Base-by-base conservation (phyloP, 2,888 invertebrate genomes). In the Drosophila lutescens region DNA sequence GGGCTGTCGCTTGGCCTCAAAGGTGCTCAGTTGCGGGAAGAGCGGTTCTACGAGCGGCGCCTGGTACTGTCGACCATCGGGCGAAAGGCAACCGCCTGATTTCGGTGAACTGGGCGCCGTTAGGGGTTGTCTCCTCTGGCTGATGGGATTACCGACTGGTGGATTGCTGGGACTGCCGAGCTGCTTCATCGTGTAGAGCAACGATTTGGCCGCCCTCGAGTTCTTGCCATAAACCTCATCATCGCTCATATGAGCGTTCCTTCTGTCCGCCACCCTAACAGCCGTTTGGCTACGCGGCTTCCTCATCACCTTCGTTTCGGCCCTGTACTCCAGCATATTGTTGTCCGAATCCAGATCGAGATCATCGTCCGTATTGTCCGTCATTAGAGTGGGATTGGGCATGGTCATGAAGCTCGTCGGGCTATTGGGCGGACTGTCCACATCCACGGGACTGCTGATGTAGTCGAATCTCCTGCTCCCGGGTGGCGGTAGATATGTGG, bases 261-360 rank as follows among this genome's bases (percentile, higher is more conserved):
- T 86, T 3, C 90, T 81, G 0, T 78, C 84, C 2, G 89, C 88
- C 8, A 92, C 93, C 17, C 95, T 94, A 15, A 95, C 95, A 38
- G 96, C 96, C 75, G 95, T 94, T 86, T 96, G 96, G 66, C 94
- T 93, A 67, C 95, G 94, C 0, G 96, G 96, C 0, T 95, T 96
- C 54, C 94, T 93, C 96, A 96, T 96, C n/a, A 96, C 96, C 86
- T 94, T 95, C 53, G 95, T 94, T 70, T 95, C 94, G 49, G 95
- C 94, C 63, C 93, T 93, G 88, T 95, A 95, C 89, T 94, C 94
- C 15, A 93, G 93, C 40, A 94, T 90, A 69, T 92, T 92, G n/a
- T 81, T 80, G 60, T 92, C 92, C 26, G 92, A 92, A 46, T 92
- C 93, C 47, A 91, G 72, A 40, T 92, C 93, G 36, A 91, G 86